phyloP scores from a whole-genome alignment of 1,140 invertebrate genomes.

The Zaprionus tsacasi region DNA sequence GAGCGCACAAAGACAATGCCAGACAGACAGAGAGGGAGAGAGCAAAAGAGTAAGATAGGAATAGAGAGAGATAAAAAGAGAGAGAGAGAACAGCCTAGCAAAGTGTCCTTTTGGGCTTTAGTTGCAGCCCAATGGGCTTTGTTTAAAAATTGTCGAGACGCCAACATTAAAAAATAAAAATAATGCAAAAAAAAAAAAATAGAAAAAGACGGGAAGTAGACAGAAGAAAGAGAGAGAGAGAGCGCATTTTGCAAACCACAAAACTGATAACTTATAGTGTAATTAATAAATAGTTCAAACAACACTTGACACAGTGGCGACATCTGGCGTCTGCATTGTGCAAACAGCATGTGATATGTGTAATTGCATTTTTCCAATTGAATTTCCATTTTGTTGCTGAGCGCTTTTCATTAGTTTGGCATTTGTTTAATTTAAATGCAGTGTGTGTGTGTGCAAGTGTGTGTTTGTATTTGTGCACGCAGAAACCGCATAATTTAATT shows the following conservation, averaged over 20 bases:
- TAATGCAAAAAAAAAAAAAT: too few species aligned
- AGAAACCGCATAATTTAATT: slow-evolving; percentile 78
- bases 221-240: neutral
- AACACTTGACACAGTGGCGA: slow-evolving; percentile 8
- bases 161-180: neutral
- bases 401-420: slow-evolving; percentile 52
- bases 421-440: slow-evolving; percentile 35
- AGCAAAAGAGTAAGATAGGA: slow-evolving; percentile 1
- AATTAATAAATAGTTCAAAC: neutral
- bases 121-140: slow-evolving; percentile 19
- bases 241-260: neutral
- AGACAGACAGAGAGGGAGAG: neutral
- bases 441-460: slow-evolving; percentile 18
- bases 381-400: slow-evolving; percentile 32
- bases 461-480: slow-evolving; percentile 11
- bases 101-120: slow-evolving; percentile 34
- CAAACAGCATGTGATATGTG: slow-evolving; percentile 34
- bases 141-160: slow-evolving; percentile 26
- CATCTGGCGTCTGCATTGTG: slow-evolving; percentile 34
- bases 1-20: slow-evolving; percentile 10
- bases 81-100: slow-evolving; percentile 11
- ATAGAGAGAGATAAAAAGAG: neutral
- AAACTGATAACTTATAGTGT: neutral
- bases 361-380: slow-evolving; percentile 33
- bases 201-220: too few species aligned